phyloP scores from a whole-genome alignment of 2,113 vertebrate species.

The Crypturellus undulatus region DNA sequence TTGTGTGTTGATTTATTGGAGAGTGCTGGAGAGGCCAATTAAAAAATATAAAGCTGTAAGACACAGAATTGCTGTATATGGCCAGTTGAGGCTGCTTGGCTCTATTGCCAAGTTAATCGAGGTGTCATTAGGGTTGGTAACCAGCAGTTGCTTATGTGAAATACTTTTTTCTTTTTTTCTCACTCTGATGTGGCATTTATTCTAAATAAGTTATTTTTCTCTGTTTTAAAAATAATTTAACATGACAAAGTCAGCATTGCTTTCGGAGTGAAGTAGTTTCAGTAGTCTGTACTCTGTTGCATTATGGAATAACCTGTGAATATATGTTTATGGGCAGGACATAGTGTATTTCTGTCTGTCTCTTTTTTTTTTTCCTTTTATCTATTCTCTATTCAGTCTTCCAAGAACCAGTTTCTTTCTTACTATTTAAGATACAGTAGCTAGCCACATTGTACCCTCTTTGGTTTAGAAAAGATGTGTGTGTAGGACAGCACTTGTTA shows the following conservation, averaged over 20 bases:
- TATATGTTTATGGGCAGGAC: neutral
- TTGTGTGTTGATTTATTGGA: conserved; percentile 87
- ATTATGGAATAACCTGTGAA: neutral
- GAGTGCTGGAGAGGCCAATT: conserved; percentile 75
- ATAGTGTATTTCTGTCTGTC: neutral
- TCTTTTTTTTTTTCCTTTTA: neutral
- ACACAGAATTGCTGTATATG: conserved; percentile 44
- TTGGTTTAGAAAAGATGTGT: neutral
- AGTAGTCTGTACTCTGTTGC: neutral
- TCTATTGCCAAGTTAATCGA: conserved; percentile 48
- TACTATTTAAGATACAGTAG: neutral
- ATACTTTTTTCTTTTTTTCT: neutral
- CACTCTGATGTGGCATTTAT: neutral
- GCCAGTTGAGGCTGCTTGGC: neutral
- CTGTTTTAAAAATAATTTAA: neutral
- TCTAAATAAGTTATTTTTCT: neutral
- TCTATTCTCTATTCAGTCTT: too few species aligned
- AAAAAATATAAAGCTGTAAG: conserved; percentile 79
- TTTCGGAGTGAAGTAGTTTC: neutral
- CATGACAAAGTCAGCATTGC: neutral
- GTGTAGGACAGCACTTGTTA: neutral
- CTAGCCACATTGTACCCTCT: neutral
- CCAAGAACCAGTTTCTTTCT: neutral
- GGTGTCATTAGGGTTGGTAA: conserved; percentile 28
- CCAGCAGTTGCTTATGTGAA: neutral